Percentiles rank a stretch among this genome's conserved stretches.
Conservation (phyloP, 2,888 invertebrate species). For the Cryptosula pallasiana region DNA sequence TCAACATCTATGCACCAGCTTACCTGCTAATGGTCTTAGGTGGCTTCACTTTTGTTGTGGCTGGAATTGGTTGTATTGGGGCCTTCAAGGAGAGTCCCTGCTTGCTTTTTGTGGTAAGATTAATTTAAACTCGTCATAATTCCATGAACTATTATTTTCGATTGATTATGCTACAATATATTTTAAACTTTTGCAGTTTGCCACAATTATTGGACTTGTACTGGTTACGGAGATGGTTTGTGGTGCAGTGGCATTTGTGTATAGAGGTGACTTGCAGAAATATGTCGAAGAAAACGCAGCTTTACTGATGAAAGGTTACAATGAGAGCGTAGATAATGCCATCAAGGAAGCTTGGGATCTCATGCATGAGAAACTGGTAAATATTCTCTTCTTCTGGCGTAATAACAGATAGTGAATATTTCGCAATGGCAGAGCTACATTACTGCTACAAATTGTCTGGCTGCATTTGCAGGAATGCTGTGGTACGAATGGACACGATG, state of each 20-base stretch:
- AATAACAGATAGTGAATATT: too few relatives aligned
- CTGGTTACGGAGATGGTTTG: not conserved
- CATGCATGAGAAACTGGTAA: not conserved
- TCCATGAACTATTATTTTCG: not conserved
- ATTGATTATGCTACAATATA: not conserved
- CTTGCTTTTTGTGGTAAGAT: conserved; percentile 11
- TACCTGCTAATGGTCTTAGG: not conserved
- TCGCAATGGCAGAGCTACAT: too few relatives aligned
- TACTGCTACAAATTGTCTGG: too few relatives aligned
- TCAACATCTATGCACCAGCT: not conserved
- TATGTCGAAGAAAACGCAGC: not conserved
- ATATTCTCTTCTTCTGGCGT: too few relatives aligned
- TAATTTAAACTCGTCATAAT: too few relatives aligned
- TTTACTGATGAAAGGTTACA: not conserved
- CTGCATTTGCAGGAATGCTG: conserved; percentile 1
- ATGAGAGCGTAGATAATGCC: not conserved
- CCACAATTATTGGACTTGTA: not conserved
- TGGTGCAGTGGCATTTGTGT: not conserved
- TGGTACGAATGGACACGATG: not conserved
- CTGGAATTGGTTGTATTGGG: conserved; percentile 10
- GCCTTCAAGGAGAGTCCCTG: not conserved
- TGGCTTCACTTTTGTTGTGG: conserved; percentile 4
- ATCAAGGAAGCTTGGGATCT: not conserved
- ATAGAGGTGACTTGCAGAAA: not conserved
- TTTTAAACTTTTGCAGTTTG: not conserved